Evolutionary conservation across 2,797 vertebrate species (phyloP), one percentile per base, ranked within the genome.

Genomic region (Rhynchonycteris naso): DNA sequence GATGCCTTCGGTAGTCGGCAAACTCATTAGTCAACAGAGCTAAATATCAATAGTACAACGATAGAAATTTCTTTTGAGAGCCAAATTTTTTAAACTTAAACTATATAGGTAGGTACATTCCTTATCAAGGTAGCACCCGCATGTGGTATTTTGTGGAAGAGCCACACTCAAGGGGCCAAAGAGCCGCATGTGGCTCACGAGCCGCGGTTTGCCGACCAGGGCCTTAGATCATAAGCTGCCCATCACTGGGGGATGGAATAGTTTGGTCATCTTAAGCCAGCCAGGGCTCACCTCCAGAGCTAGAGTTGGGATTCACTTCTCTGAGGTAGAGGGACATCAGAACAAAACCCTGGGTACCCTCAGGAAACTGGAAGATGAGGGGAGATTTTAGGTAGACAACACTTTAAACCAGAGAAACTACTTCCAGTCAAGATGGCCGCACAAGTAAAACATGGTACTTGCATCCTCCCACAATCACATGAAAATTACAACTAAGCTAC

Each of bases 361-460:
- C 38, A 47, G n/a, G 61, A 92, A 92, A 65, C 0, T 76, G 50
- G 52, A 33, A 52, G 43, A 63, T 74, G 16, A 74, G 24, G 19
- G 54, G 28, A 94, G 90, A 54, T 1, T 8, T 69, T 26, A 82
- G n/a, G 71, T 0, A 78, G 33, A 33, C 65, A 83, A 83, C 7
- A 91, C 75, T 94, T 89, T 94, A 94, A 86, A 43, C 24, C 88
- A 96, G 54, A 74, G 71, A 91, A 88, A 63, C 59, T 95, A 24
- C 52, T 76, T 54, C 50, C 6, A 6, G n/a, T 56, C 75, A 78
- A 56, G 52, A 78, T 33, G 75, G 52, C 50, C 22, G 50, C 43
- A 21, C 35, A 56, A 12, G n/a, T 56, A 35, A 35, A 35, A 78
- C 13, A 21, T 13, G 19, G n/a, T 24, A 56, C 52, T 33, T 3